Evolutionary conservation across 2,797 vertebrate species (phyloP), one percentile per base, ranked within the genome.

Genomic region (Centropyge bicolor): DNA sequence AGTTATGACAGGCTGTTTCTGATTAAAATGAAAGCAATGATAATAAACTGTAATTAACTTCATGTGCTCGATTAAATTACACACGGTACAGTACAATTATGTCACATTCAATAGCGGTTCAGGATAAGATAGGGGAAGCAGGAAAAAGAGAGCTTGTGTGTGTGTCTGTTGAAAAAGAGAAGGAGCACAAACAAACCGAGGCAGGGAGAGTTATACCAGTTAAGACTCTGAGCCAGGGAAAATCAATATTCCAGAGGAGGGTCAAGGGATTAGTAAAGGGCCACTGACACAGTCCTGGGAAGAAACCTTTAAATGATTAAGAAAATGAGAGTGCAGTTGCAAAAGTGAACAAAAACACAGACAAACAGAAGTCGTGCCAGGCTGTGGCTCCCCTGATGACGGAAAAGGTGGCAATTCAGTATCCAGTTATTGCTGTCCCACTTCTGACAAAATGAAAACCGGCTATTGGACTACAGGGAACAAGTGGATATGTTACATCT

Each of bases 261-360:
- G 82, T 86, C 74, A 71, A 31, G 41, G 67, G 82, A 91, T 88
- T 89, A 87, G 81, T 81, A 36, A 78, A 77, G 71, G 79, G 80
- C 86, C 84, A 72, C 69, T 78, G 80, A 84, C 72, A 66, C 75
- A 20, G 71, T 68, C 76, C 69, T 75, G 52, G 55, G 80, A 75
- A 63, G 60, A 80, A 82, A 83, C 62, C 80, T 81, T 88, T 76
- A 66, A 88, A 84, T 83, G 54, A 86, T 83, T 82, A 78, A 40
- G 48, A 63, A 85, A 88, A 85, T 81, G 45, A 80, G 49, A 59
- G 61, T 20, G 31, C 68, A 55, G 74, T 64, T 60, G 40, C 16
- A n/a, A 48, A 77, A 61, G 40, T 38, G 24, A 56, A 49, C 9
- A 63, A 49, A 74, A 76, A 75, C 31, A 16, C 3, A 14, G 11